Evolutionary conservation across 1,140 invertebrate genomes (phyloP).

Genomic region (Himalopsyche phryganea): DNA sequence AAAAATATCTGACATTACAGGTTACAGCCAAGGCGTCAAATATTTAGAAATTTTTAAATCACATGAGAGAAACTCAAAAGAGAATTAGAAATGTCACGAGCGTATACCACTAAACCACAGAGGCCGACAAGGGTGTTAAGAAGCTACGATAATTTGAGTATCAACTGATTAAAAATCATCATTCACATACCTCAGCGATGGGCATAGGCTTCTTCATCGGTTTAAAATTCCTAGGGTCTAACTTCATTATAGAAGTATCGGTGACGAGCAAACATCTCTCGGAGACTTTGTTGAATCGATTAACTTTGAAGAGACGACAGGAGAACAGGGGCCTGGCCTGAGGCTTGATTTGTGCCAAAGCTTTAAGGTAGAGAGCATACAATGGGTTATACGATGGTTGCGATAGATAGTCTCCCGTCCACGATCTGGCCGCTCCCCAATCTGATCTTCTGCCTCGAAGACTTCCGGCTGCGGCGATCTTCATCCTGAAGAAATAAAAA

Average conservation of each 20-base stretch:
- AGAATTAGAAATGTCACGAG: no score
- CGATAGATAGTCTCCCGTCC: slow-evolving; percentile 90
- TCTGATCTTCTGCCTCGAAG: slow-evolving; percentile 69
- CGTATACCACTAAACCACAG: no score
- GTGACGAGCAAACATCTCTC: slow-evolving; percentile 87
- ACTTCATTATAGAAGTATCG: slow-evolving; percentile 83
- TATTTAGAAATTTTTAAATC: no score
- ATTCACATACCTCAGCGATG: slow-evolving; percentile 70
- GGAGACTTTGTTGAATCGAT: slow-evolving; percentile 80
- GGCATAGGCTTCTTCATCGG: slow-evolving; percentile 79
- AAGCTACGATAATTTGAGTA: no score
- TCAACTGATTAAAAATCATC: no score
- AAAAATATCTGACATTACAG: no score
- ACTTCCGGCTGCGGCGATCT: slow-evolving; percentile 77
- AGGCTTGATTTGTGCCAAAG: slow-evolving; percentile 36
- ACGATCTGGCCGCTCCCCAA: slow-evolving; percentile 81
- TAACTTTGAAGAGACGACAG: slow-evolving; percentile 62
- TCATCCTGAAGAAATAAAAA: slow-evolving; percentile 41
- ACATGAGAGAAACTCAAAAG: no score
- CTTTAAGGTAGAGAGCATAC: slow-evolving; percentile 66
- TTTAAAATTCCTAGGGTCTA: slow-evolving; percentile 86
- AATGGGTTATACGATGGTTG: slow-evolving; percentile 73
- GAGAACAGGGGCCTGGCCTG: slow-evolving; percentile 52
- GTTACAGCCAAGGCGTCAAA: no score
- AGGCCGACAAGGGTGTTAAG: no score